Conservation (phyloP, 30 jellyfish, hydroid and myxozoan genomes). For the Pseudorhiza aurosa region DNA sequence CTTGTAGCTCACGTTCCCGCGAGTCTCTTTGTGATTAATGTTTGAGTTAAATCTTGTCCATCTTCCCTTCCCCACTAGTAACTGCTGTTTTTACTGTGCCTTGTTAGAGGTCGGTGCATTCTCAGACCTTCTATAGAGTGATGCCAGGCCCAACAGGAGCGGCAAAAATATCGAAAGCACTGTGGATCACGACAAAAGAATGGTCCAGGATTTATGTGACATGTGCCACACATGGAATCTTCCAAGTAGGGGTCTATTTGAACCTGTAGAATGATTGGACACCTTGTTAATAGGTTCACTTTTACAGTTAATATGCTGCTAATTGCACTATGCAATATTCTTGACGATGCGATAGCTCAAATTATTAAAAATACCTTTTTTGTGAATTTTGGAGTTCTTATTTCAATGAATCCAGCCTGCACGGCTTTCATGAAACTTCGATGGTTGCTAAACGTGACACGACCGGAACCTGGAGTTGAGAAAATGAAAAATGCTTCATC, state of each 20-base stretch:
- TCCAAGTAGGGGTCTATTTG: slow-evolving; percentile 98
- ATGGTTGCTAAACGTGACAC: slow-evolving; percentile 91
- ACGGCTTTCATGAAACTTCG: slow-evolving; percentile 96
- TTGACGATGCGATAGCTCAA: background rate
- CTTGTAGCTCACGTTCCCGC: too few species aligned
- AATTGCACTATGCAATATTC: too few species aligned
- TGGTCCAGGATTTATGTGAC: slow-evolving; percentile 95
- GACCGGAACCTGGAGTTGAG: slow-evolving; percentile 84
- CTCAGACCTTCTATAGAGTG: slow-evolving; percentile 87
- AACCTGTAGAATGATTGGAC: slow-evolving; percentile 55
- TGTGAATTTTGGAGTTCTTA: slow-evolving; percentile 88
- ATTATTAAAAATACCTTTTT: slow-evolving; percentile 82
- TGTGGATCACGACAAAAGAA: slow-evolving; percentile 96
- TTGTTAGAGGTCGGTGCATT: slow-evolving; percentile 91
- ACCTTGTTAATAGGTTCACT: too few species aligned
- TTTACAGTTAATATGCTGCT: too few species aligned
- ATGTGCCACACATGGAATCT: slow-evolving; percentile 97
- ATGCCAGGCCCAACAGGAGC: slow-evolving; percentile 97
- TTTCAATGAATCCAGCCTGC: slow-evolving; percentile 96
- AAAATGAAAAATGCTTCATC: too few species aligned
- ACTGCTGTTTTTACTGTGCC: slow-evolving; percentile 85
- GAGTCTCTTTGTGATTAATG: too few species aligned
- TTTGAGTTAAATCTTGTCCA: background rate
- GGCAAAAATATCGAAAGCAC: slow-evolving; percentile 92
- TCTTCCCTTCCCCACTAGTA: background rate